Percentiles rank a stretch among this genome's conserved stretches.
phyloP scores from a whole-genome alignment of 2,113 vertebrate genomes.

The Elaphurus davidianus region DNA sequence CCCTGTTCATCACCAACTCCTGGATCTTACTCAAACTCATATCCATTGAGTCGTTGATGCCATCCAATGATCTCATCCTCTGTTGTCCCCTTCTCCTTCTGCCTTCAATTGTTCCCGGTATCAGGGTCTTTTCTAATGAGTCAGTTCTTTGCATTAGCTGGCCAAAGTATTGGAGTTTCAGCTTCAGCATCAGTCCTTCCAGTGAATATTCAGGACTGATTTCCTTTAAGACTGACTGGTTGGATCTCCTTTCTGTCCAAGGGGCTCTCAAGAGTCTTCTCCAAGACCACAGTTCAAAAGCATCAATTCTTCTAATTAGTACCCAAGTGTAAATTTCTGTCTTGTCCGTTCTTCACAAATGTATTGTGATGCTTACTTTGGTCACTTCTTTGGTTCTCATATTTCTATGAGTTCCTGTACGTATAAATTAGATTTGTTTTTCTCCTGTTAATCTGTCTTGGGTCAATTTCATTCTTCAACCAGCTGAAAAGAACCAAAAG shows the following conservation, averaged over 20 bases:
- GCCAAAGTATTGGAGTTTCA: not conserved
- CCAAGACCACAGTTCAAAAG: not conserved
- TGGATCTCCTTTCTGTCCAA: not conserved
- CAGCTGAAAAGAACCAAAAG: not conserved
- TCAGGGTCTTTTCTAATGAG: not conserved
- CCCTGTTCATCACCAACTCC: not conserved
- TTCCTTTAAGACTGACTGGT: not conserved
- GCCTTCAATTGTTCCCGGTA: not conserved
- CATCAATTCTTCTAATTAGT: not conserved
- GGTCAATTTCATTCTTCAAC: not conserved
- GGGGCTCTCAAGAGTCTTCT: not conserved
- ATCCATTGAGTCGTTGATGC: not conserved
- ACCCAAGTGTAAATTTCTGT: not conserved
- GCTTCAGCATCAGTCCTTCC: not conserved
- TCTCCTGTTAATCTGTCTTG: not conserved
- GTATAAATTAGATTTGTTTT: not conserved
- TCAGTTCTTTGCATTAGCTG: not conserved
- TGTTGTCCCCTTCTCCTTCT: not conserved
- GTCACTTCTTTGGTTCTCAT: not conserved
- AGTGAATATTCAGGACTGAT: not conserved
- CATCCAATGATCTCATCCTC: not conserved
- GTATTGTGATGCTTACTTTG: not conserved
- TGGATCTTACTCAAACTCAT: not conserved
- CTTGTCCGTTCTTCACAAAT: not conserved
- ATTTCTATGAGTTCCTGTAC: not conserved